Base-by-base conservation (phyloP, 2,888 invertebrate genomes). In the Parnassius apollo region DNA sequence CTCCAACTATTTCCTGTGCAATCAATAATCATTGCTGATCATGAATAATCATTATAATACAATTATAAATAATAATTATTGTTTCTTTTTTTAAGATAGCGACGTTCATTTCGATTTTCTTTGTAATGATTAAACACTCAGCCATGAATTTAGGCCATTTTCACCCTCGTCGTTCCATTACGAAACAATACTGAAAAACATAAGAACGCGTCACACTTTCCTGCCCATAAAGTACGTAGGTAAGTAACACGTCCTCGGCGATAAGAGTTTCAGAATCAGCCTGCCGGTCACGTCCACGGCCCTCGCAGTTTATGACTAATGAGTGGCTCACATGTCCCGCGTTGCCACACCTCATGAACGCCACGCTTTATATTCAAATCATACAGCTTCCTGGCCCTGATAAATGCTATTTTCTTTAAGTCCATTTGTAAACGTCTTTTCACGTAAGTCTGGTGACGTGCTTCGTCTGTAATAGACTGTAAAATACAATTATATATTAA, bases 341-440 rank as follows among this genome's bases (percentile, higher is more conserved):
- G 46, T 45, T 22, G 75, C 77, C 81, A 74, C 73, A 74, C 75
- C 71, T 73, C 71, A 67, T 68, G 68, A 66, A 66, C 59, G 71
- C 73, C 75, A 77, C 83, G 49, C 13, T 91, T 91, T 89, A 88
- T 89, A 91, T 91, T 91, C 91, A 91, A 91, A 91, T 91, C 87
- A 85, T 84, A 86, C 78, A 75, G 85, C 78, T 83, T 90, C 89
- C 89, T 85, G 82, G 78, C 80, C 81, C 85, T 91, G 90, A 91
- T 90, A 87, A 87, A 91, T 91, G 88, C 59, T 78, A 75, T 84
- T 86, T 88, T 89, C 90, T 91, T 88, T 83, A 75, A 74, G 73
- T 74, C 72, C 85, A 82, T 86, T 85, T 86, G 82, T 83, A 77
- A 82, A 77, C 77, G 82, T 83, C 86, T 88, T 83, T 71, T 72